Conservation (phyloP, 2,113 vertebrate species). For the Sylvicapra grimmia region DNA sequence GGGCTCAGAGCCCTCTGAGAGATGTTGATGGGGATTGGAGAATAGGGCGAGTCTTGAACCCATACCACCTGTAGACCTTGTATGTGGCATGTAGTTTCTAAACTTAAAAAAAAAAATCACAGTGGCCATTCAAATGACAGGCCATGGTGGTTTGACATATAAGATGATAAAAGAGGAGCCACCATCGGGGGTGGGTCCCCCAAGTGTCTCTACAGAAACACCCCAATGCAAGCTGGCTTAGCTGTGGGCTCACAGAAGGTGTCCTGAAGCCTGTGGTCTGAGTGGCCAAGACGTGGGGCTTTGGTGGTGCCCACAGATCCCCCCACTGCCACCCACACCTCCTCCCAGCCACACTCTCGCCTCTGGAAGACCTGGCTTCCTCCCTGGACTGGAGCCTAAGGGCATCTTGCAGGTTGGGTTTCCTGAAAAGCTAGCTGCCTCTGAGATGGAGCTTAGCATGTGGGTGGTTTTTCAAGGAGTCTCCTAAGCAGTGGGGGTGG, state of each 20-base stretch:
- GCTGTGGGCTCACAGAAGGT: neutral
- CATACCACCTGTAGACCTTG: neutral
- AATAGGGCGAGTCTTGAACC: neutral
- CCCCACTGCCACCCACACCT: neutral
- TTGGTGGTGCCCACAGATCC: neutral
- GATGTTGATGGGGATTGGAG: neutral
- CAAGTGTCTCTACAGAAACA: neutral
- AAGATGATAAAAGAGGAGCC: neutral
- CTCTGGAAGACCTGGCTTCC: neutral
- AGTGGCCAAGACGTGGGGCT: neutral
- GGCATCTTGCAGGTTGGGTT: too few relatives aligned
- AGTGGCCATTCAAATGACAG: neutral
- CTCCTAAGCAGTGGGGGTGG: neutral
- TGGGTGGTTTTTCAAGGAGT: too few relatives aligned
- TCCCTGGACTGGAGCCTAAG: accelerated
- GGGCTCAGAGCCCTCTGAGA: neutral
- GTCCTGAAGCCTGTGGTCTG: neutral
- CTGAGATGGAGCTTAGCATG: neutral
- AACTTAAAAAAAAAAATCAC: neutral
- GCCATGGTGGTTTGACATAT: neutral
- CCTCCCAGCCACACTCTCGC: neutral
- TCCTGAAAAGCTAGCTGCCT: neutral
- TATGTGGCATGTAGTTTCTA: neutral
- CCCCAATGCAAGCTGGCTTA: neutral
- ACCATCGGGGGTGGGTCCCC: neutral